Percentiles rank a stretch among this genome's conserved stretches.
Conservation (phyloP, 1,140 invertebrate genomes). For the Lineus longissimus region DNA sequence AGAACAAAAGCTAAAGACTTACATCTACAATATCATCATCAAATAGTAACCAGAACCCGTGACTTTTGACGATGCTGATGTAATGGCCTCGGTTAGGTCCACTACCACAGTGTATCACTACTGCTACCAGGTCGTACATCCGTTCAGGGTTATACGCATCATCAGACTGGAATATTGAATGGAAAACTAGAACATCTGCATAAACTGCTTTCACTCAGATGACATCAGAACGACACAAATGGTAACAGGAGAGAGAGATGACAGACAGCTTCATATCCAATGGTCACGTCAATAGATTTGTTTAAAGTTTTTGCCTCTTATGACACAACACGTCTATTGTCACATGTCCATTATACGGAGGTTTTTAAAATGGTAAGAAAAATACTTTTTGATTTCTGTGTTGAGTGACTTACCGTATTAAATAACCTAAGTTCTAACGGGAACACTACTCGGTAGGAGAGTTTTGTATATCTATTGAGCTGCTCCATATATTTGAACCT, state of each 20-base stretch:
- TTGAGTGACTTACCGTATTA: constrained; percentile 84
- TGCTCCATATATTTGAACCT: constrained; percentile 99
- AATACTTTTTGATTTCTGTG: too few relatives aligned
- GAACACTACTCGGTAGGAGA: constrained; percentile 98
- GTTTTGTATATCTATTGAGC: constrained; percentile 96
- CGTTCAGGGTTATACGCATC: constrained; percentile 96
- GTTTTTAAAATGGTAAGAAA: too few relatives aligned
- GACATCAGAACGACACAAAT: not conserved
- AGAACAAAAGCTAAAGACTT: constrained; percentile 55
- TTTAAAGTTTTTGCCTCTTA: not conserved
- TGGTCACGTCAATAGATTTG: not conserved
- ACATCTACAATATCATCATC: constrained; percentile 99
- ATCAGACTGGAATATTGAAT: constrained; percentile 74
- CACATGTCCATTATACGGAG: too few relatives aligned
- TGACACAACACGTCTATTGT: too few relatives aligned
- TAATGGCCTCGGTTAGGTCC: constrained; percentile 99
- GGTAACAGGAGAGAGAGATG: not conserved
- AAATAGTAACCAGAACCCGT: constrained; percentile 98
- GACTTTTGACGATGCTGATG: constrained; percentile 98
- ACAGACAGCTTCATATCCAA: not conserved
- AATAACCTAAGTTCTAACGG: constrained; percentile 95
- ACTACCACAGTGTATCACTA: constrained; percentile 98
- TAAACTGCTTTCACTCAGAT: constrained; percentile 14
- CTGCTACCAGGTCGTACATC: constrained; percentile 96
- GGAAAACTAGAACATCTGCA: too few relatives aligned